Base-by-base conservation (phyloP, 2,797 vertebrate genomes). In the Lycodopsis pacificus region DNA sequence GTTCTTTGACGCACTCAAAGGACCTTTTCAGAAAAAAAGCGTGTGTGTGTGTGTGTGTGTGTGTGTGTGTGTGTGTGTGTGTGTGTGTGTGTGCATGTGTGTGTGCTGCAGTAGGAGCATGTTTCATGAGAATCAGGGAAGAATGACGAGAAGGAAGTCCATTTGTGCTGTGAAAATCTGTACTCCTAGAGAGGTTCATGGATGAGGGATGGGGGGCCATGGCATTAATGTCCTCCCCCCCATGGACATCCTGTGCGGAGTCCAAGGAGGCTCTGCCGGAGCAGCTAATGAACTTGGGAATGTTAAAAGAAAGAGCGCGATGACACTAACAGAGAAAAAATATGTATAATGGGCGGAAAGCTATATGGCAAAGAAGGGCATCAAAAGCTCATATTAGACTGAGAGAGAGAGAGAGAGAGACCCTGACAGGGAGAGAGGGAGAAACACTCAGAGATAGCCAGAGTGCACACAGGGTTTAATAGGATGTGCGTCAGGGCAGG, bases 401-500 rank as follows among this genome's bases (percentile, higher is more conserved):
- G 11, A 76, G 42, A 48, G 42, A 34, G n/a, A 83, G 59, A n/a
- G n/a, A n/a, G 30, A 32, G 30, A 32, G 30, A 32, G 30, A 61
- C n/a, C 57, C 12, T 65, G 32, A 27, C 10, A 54, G 44, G 79
- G 32, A 66, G 34, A 63, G 44, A 69, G 59, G 72, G 74, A 67
- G 42, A 82, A 15, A 83, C 38, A 77, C 36, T 63, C 54, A 77
- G 79, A 88, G 88, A 91, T 89, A 87, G 69, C 65, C 78, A 83
- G 79, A 91, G 93, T 94, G 93, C 93, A 94, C 73, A 57, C 88
- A 89, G 83, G 89, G 93, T 95, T 91, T 94, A 93, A 90, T 91
- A 94, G 94, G 95, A 95, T 92, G 92, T 95, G 91, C 93, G 94
- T 95, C 95, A 94, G 92, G 93, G 84, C 93, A 95, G 95, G 94